phyloP scores from a whole-genome alignment of 2,797 vertebrate species.

The Alectoris magna region DNA sequence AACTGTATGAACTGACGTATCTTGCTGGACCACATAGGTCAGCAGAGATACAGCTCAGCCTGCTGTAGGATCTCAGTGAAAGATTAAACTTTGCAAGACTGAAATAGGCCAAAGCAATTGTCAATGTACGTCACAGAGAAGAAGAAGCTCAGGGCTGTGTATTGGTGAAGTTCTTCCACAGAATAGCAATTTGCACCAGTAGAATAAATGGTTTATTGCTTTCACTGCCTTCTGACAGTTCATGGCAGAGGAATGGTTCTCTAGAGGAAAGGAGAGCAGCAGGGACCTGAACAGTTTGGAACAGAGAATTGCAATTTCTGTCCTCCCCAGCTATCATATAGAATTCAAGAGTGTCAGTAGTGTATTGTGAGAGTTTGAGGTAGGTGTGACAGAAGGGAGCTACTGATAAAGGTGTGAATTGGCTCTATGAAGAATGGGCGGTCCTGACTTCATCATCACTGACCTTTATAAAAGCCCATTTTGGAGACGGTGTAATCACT shows the following conservation, averaged over 20 bases:
- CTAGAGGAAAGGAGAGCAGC: not conserved
- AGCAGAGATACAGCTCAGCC: not conserved
- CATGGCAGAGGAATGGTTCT: not conserved
- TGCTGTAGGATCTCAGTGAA: not conserved
- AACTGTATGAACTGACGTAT: rapidly evolving
- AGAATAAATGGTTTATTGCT: not conserved
- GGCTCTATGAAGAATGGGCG: not conserved
- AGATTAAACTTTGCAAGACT: not conserved
- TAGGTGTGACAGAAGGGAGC: not conserved
- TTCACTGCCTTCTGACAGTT: not conserved
- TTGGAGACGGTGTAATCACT: not conserved
- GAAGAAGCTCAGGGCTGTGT: not conserved
- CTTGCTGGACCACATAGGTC: not conserved
- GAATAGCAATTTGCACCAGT: not conserved
- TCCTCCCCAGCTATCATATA: not conserved
- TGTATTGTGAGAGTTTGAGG: not conserved
- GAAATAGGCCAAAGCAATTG: not conserved
- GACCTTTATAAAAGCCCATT: slow-evolving; percentile 1
- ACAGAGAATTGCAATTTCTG: not conserved
- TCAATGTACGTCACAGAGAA: not conserved
- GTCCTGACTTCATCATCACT: not conserved
- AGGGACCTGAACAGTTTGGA: not conserved
- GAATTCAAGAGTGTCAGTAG: not conserved
- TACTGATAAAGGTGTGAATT: not conserved
- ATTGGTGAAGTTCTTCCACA: not conserved